Evolutionary conservation across 1,140 invertebrate genomes (phyloP), one percentile per base, ranked within the genome.

Genomic region (Drosophila pandora): DNA sequence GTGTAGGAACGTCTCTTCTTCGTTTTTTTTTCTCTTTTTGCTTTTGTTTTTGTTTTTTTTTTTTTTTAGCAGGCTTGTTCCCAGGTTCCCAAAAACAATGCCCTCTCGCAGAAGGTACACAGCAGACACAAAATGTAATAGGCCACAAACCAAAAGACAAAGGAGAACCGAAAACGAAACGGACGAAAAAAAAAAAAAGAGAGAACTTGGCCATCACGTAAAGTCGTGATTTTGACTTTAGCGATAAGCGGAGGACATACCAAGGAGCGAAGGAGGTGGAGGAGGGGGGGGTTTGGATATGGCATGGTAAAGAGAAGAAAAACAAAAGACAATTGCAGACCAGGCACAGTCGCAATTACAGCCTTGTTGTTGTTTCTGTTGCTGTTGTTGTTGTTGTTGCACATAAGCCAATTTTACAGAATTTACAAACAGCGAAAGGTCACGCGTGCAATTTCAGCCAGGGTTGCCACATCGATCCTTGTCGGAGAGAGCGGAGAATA

Each of bases 221-320:
- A 85, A 87, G 78, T 87, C 82, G 82, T 87, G 82, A 87, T 88
- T 82, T 83, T 64, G 82, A 88, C 75, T 88, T 79, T 62, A 69
- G 76, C 82, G 82, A 87, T 87, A 88, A 88, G 75, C 59, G 75
- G 65, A 58, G 50, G 62, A 75, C 53, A 53, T 48, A 17, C 23
- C 49, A 62, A 47, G 59, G 56, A 43, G 22, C 48, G 58, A 50
- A 22, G 30, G 32, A 17, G 48, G n/a, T 2, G 47, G 58, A 21
- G 37, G 30, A 25, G 17, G 17, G 25, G 39, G n/a, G n/a, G n/a
- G n/a, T n/a, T n/a, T n/a, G n/a, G n/a, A n/a, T n/a, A n/a, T n/a
- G n/a, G 17, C 17, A 17, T 17, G 17, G 17, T 17, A 23, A 47
- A 34, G 32, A 22, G 13, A 32, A 45, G 22, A 39, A 22, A 39